Percentiles rank a stretch among this genome's conserved stretches.
phyloP scores from a whole-genome alignment of 1,140 invertebrate genomes.

The Caenorhabditis remanei region DNA sequence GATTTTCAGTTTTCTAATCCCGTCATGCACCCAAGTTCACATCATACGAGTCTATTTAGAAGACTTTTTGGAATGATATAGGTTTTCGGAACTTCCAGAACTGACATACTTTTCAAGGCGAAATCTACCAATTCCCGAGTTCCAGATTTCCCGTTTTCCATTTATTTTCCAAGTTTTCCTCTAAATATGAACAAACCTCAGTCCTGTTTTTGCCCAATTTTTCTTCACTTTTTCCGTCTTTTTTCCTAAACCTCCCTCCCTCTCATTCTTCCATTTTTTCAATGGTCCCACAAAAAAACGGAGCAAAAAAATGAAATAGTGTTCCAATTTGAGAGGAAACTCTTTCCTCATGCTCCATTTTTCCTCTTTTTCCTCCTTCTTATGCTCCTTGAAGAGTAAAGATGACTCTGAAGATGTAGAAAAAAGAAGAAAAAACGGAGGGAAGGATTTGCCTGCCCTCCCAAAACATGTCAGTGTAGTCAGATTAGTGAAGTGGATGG shows the following conservation, averaged over 20 bases:
- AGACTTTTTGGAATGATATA: not conserved
- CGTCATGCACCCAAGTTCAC: not conserved
- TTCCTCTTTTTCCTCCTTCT: not conserved
- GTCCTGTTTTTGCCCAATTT: not conserved
- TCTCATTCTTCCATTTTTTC: not conserved
- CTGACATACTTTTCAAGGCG: too few relatives aligned
- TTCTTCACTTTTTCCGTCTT: too few relatives aligned
- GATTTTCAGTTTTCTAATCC: not conserved
- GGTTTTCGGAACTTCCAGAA: too few relatives aligned
- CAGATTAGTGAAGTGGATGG: constrained; percentile 53
- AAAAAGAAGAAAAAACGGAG: not conserved
- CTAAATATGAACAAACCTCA: not conserved
- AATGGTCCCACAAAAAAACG: not conserved
- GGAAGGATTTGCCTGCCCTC: not conserved
- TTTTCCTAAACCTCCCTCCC: not conserved
- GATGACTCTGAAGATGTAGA: constrained; percentile 51
- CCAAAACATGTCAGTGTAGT: constrained; percentile 28
- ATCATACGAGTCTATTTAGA: not conserved
- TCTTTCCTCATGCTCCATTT: not conserved
- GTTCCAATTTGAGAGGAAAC: constrained; percentile 3
- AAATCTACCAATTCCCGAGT: too few relatives aligned
- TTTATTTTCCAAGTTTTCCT: too few relatives aligned
- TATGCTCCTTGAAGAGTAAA: constrained; percentile 47
- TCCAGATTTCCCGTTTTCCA: too few relatives aligned
- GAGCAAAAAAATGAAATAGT: constrained; percentile 1